Evolutionary conservation across 2,113 vertebrate species (phyloP), one percentile per base, ranked within the genome.

Genomic region (Bombycilla garrulus): DNA sequence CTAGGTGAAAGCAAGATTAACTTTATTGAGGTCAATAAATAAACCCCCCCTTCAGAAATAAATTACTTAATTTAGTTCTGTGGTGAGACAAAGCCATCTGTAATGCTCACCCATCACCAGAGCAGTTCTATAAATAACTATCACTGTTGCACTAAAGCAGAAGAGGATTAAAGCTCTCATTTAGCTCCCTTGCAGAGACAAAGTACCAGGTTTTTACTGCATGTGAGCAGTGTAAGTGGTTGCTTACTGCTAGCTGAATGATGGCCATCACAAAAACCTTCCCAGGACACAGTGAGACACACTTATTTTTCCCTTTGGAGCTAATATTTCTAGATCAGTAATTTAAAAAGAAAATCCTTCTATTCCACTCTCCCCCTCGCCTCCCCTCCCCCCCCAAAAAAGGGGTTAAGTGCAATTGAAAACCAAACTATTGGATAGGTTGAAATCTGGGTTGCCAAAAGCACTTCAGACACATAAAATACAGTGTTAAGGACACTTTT

Each of bases 21-120:
- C 91, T 95, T 81, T 95, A 93, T 83, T 95, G 97, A 96, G 94
- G 94, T 96, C 92, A 92, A 53, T 94, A 93, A 95, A 93, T 61
- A 95, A 95, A 88, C 71, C 85, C 82, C 50, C 57, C 58, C 47
- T 86, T 93, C 88, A 76, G 84, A 95, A 94, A 90, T 35, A 96
- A 95, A 93, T 96, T 78, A 88, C 54, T 96, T 95, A 84, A 90
- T 97, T 97, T 95, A 94, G 85, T 53, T 95, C 53, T 81, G 73
- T 81, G 78, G 85, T 95, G 88, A 96, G 92, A 96, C 87, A 62
- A 82, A 93, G 73, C 87, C 92, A 96, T 97, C 95, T 96, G 95
- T 80, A 94, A 84, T 81, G 73, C 86, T 91, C 90, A 93, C 82
- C 94, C 96, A 90, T 95, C 19, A 10, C 85, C 88, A 88, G 79